Evolutionary conservation across 2,888 invertebrate genomes (phyloP).

Genomic region (Agriopis leucophaearia): DNA sequence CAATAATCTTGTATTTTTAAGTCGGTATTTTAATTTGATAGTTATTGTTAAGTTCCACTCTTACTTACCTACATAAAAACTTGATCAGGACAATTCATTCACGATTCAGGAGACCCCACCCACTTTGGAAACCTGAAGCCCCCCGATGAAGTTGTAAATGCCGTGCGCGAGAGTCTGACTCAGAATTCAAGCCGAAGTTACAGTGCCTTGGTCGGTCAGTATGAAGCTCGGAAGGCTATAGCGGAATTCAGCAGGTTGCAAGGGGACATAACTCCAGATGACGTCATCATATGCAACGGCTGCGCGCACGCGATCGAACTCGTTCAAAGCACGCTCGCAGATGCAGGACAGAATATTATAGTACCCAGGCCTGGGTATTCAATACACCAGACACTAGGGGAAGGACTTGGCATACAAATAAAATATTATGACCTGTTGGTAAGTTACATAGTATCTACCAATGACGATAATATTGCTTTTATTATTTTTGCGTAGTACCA

Average conservation of each 20-base stretch:
- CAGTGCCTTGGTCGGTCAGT: constrained; percentile 89
- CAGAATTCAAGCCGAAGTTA: constrained; percentile 94
- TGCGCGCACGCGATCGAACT: constrained; percentile 98
- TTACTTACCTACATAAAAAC: too few species aligned
- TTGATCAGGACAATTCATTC: too few species aligned
- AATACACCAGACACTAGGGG: constrained; percentile 95
- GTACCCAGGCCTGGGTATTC: constrained; percentile 97
- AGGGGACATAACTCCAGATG: constrained; percentile 85
- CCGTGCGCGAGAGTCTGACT: constrained; percentile 90
- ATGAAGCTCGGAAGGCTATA: constrained; percentile 92
- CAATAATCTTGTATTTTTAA: too few species aligned
- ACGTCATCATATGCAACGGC: constrained; percentile 97
- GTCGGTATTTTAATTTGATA: too few species aligned
- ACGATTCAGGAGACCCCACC: constrained; percentile 94
- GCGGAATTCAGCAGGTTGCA: constrained; percentile 92
- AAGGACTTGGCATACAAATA: constrained; percentile 92
- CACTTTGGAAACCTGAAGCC: constrained; percentile 97
- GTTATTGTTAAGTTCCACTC: too few species aligned
- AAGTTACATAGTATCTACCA: too few species aligned
- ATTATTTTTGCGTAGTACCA: not conserved
- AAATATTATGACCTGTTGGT: constrained; percentile 91
- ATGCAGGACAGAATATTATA: constrained; percentile 96
- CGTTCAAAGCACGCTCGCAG: constrained; percentile 95
- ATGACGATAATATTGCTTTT: too few species aligned
- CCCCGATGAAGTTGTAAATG: constrained; percentile 92